phyloP scores from a whole-genome alignment of 2,888 invertebrate genomes.

The Andricus quercusramuli region DNA sequence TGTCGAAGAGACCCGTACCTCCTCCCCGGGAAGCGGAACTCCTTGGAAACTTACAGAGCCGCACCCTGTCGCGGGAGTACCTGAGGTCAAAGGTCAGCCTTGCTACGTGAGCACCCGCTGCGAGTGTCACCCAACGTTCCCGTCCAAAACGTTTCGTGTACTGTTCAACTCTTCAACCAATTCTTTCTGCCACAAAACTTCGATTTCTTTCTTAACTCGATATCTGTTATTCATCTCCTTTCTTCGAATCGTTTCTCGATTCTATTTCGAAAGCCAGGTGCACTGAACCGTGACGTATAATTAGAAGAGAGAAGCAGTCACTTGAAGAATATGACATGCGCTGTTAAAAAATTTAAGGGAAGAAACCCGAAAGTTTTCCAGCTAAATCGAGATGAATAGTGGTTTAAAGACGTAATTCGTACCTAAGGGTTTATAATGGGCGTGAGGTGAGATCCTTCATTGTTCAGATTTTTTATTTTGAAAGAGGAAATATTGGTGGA shows the following conservation, averaged over 20 bases:
- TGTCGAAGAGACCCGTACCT: slow-evolving; percentile 65
- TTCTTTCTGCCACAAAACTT: slow-evolving; percentile 47
- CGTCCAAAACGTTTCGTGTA: slow-evolving; percentile 56
- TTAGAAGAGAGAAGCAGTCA: slow-evolving; percentile 24
- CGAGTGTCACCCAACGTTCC: slow-evolving; percentile 73
- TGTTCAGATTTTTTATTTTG: neutral
- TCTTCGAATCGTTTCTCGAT: slow-evolving; percentile 19
- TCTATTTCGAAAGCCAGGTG: neutral
- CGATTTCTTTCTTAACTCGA: slow-evolving; percentile 41
- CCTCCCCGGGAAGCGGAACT: slow-evolving; percentile 61
- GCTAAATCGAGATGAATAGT: slow-evolving; percentile 9
- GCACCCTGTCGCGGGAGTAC: slow-evolving; percentile 70
- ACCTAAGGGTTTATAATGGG: slow-evolving; percentile 22
- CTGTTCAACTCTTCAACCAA: slow-evolving; percentile 43
- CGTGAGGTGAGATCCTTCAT: neutral
- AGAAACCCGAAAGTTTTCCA: slow-evolving; percentile 7
- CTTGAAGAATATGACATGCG: slow-evolving; percentile 15
- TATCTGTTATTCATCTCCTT: slow-evolving; percentile 2
- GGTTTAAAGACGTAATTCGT: slow-evolving; percentile 40
- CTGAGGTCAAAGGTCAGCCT: slow-evolving; percentile 68
- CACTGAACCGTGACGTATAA: neutral
- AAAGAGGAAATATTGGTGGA: neutral
- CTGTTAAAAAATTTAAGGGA: slow-evolving; percentile 8
- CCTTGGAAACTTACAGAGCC: slow-evolving; percentile 66
- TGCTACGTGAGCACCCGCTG: slow-evolving; percentile 73